phyloP scores from a whole-genome alignment of 2,888 invertebrate genomes.

The Eupithecia insigniata region DNA sequence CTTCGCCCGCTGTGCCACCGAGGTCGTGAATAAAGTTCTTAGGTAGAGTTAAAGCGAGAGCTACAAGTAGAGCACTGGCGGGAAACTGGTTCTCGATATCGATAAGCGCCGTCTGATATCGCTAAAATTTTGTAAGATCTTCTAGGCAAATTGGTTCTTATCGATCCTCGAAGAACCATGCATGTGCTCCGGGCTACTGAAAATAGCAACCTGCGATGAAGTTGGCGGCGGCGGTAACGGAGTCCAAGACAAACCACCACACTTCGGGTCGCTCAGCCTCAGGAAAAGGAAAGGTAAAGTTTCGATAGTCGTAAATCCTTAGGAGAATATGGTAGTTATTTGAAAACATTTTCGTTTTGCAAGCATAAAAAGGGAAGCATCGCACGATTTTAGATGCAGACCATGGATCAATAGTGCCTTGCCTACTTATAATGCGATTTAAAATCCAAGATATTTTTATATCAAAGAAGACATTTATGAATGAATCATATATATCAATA shows the following conservation, averaged over 20 bases:
- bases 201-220: not conserved
- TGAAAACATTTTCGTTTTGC: not conserved
- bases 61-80: not conserved
- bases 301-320: not conserved
- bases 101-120: not conserved
- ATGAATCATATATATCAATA: too few relatives aligned
- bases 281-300: not conserved
- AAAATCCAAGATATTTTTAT: too few relatives aligned
- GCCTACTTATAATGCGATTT: too few relatives aligned
- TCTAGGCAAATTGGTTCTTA: not conserved
- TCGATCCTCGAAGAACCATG: not conserved
- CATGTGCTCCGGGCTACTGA: not conserved
- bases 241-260: not conserved
- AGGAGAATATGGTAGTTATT: not conserved
- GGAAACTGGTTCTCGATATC: not conserved
- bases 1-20: too few relatives aligned
- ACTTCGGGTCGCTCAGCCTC: not conserved
- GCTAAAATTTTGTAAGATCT: not conserved
- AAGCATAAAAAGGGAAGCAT: not conserved
- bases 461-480: too few relatives aligned
- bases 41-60: not conserved
- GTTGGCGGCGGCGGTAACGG: too few relatives aligned
- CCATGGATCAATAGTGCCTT: too few relatives aligned
- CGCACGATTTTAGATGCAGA: not conserved
- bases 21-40: not conserved